A percentile compares a stretch with the other conserved stretches of the same genome.
phyloP scores from a whole-genome alignment of 2,888 invertebrate genomes.

The Xestia c-nigrum region DNA sequence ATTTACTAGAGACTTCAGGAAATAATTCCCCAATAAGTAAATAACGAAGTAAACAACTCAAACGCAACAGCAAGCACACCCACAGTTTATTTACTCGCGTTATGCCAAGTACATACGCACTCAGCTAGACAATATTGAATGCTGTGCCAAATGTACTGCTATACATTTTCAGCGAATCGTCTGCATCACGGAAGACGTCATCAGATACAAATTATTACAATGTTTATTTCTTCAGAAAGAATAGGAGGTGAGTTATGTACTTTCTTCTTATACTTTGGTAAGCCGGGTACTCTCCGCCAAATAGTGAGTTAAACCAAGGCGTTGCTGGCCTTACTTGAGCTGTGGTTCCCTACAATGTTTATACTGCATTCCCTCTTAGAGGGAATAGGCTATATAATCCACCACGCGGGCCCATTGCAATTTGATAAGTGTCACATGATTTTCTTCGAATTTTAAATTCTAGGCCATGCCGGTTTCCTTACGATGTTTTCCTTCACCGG shows the following conservation, averaged over 20 bases:
- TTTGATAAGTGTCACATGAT: too few relatives aligned
- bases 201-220: slow-evolving; percentile 39
- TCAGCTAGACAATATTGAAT: slow-evolving; percentile 51
- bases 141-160: slow-evolving; percentile 57
- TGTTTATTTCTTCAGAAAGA: background rate
- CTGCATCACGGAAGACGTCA: slow-evolving; percentile 34
- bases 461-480: too few relatives aligned
- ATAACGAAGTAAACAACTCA: slow-evolving; percentile 30
- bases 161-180: slow-evolving; percentile 55
- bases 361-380: too few relatives aligned
- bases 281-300: background rate
- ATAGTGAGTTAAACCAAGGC: too few relatives aligned
- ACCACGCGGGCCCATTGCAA: too few relatives aligned
- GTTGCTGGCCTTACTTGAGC: too few relatives aligned
- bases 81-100: slow-evolving; percentile 51
- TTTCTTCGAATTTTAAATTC: too few relatives aligned
- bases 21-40: background rate
- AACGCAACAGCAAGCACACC: slow-evolving; percentile 17
- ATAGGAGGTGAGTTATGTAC: background rate
- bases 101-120: slow-evolving; percentile 53
- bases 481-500: too few relatives aligned
- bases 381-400: too few relatives aligned
- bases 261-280: background rate
- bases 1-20: background rate
- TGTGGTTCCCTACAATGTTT: too few relatives aligned